phyloP scores from a whole-genome alignment of 1,140 invertebrate genomes.

The Lordiphosa clarofinis region DNA sequence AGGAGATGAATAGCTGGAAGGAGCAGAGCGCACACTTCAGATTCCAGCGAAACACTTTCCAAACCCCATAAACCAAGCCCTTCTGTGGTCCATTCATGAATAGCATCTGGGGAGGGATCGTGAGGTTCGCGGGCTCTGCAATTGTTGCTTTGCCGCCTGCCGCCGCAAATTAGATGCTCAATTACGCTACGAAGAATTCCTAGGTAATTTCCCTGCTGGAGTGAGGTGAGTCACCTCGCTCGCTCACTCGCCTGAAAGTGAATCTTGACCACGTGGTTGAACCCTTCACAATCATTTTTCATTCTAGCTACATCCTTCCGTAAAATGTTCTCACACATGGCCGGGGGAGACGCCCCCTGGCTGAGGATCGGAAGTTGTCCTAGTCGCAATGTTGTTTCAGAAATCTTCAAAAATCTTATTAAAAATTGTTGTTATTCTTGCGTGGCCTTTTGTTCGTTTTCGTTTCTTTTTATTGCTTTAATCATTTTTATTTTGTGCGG shows the following conservation, averaged over 20 bases:
- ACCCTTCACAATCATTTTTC: conserved; percentile 57
- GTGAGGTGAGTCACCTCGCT: conserved; percentile 26
- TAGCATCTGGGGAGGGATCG: conserved; percentile 29
- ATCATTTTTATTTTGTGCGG: conserved; percentile 79
- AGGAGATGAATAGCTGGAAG: conserved; percentile 15
- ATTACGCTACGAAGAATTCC: conserved; percentile 62
- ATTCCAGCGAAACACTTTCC: conserved; percentile 66
- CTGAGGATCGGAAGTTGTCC: conserved; percentile 58
- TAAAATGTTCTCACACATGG: conserved; percentile 78
- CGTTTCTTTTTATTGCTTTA: conserved; percentile 66
- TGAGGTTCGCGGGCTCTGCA: conserved; percentile 22
- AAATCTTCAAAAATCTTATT: conserved; percentile 66
- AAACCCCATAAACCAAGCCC: conserved; percentile 45
- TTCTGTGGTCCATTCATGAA: conserved; percentile 53
- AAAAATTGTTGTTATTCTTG: conserved; percentile 69
- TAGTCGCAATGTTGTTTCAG: conserved; percentile 40
- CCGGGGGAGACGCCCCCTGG: conserved; percentile 38
- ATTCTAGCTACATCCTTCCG: conserved; percentile 67
- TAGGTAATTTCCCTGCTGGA: conserved; percentile 38
- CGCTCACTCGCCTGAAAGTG: conserved; percentile 43
- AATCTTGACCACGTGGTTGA: conserved; percentile 69
- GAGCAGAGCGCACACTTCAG: conserved; percentile 47
- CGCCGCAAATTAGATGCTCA: conserved; percentile 72
- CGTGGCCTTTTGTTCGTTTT: conserved; percentile 51
- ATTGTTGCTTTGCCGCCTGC: conserved; percentile 48